Evolutionary conservation across 37 sponge, comb jelly and placozoan genomes (phyloP), one percentile per base, ranked within the genome.

Genomic region (Lycopodina hypogea): DNA sequence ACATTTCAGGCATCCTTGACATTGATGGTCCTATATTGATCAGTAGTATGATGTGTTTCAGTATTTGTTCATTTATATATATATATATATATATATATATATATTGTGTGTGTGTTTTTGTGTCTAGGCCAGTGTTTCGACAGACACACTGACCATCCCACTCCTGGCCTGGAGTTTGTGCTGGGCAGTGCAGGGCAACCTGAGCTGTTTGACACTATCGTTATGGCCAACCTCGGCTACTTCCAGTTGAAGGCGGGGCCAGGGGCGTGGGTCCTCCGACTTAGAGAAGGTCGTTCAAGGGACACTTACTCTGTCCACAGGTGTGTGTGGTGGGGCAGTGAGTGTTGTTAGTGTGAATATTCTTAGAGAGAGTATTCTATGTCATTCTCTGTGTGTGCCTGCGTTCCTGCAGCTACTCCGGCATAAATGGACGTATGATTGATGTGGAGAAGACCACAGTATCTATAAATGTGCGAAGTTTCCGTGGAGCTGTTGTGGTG

Each of bases 181-280:
- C 69, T 97, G 48, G 92, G 92, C 35, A 91, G 94, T n/a, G 57
- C 55, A 18, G 56, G 71, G 2, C 48, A 77, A 0, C 90, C 92
- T 6, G 81, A 88, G 18, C 33, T 65, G 1, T 88, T 85, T 83
- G 97, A 97, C 74, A 97, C 94, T 48, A 86, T 97, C 37, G 97
- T 97, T 41, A 97, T 97, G 97, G 97, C 94, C 0, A 97, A 97
- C 71, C 80, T 97, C 62, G 97, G 97, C 11, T 97, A 97, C 84
- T 97, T 90, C 79, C 97, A 97, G 72, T 75, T 97, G 63, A 97
- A 97, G 72, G 93, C 92, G 0, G 78, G 68, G 0, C 94, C 97
- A 30, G 97, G 97, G 0, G 82, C 83, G 42, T 97, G 97, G 97
- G 29, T 45, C 55, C 69, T 97, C 53, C 87, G 68, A 24, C 72